phyloP scores from a whole-genome alignment of 23 tunicate genomes.

The Trididemnum miniatum region DNA sequence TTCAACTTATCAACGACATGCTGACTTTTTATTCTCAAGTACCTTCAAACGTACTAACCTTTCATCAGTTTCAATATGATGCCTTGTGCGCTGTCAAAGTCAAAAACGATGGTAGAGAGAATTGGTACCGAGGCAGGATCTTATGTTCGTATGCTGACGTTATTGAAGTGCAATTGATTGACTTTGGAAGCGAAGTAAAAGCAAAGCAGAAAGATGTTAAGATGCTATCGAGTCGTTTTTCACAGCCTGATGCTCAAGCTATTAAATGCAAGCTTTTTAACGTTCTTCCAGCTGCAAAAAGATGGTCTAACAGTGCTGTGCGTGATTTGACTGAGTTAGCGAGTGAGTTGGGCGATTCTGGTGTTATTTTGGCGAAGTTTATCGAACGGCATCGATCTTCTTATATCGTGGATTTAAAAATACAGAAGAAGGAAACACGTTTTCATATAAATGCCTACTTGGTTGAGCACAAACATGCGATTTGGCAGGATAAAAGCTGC shows the following conservation, averaged over 20 bases:
- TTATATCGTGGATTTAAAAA: constrained; percentile 28
- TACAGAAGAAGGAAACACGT: not conserved
- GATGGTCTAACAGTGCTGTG: constrained; percentile 42
- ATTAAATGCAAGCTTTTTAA: constrained; percentile 51
- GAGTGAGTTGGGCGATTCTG: not conserved
- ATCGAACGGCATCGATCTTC: constrained; percentile 20
- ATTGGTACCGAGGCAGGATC: constrained; percentile 65
- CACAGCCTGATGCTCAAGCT: constrained; percentile 41
- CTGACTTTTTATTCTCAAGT: constrained; percentile 22
- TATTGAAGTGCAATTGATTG: constrained; percentile 71
- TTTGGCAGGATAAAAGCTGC: constrained; percentile 1
- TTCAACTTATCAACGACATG: constrained; percentile 40
- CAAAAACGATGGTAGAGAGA: not conserved
- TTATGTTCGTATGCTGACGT: constrained; percentile 28
- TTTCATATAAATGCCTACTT: constrained; percentile 9
- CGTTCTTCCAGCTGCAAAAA: constrained; percentile 14
- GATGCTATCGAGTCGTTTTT: constrained; percentile 29
- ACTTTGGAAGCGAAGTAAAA: constrained; percentile 63
- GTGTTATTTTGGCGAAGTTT: constrained; percentile 38
- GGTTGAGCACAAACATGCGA: constrained; percentile 32
- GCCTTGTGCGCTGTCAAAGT: constrained; percentile 1
- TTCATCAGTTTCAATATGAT: constrained; percentile 9
- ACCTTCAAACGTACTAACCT: constrained; percentile 21
- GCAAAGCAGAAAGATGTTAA: constrained; percentile 31
- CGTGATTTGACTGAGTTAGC: constrained; percentile 29